Base-by-base conservation (phyloP, 2,888 invertebrate species). In the Pristionchus fissidentatus region DNA sequence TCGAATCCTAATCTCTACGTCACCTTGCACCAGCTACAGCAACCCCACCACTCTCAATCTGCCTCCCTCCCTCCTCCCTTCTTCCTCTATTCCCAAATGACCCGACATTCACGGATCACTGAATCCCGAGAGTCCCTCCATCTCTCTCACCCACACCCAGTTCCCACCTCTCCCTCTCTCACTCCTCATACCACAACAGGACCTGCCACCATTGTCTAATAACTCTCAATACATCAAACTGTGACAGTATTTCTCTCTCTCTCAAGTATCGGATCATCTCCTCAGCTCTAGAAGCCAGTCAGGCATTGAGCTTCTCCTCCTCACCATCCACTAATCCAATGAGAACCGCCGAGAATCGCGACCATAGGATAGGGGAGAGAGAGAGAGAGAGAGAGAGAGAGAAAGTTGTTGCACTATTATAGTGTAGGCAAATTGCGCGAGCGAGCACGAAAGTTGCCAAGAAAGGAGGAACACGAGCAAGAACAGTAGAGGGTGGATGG, bases 61-160 rank as follows among this genome's bases (percentile, higher is more conserved):
- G n/a, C 62, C 35, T 15, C 15, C 35, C 62, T 35, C 3, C 19
- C 62, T 62, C 32, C 62, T 35, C 26, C 29, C 26, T 57, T 29
- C 29, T 15, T 62, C 10, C 19, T 26, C 62, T 35, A 62, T 62
- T 62, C 35, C n/a, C n/a, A 43, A 46, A 26, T 73, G 73, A 73
- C 73, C 73, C 35, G 73, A 73, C 73, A 73, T 73, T 73, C 73
- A 73, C 73, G 73, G 43, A 41, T 73, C 41, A 22, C 26, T 46
- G 46, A 41, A n/a, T 73, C 73, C 26, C 73, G 41, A 41, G 43
- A 41, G 41, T 43, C 46, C 73, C 73, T n/a, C 73, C 26, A 41
- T 26, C 62, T 32, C 57, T 15, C 62, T 62, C 62, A 26, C 66
- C 49, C 49, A 15, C 49, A 15, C 49, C 49, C 49, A n/a, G n/a